Evolutionary conservation across 2,113 vertebrate species (phyloP), one percentile per base, ranked within the genome.

Genomic region (Eidolon helvum): DNA sequence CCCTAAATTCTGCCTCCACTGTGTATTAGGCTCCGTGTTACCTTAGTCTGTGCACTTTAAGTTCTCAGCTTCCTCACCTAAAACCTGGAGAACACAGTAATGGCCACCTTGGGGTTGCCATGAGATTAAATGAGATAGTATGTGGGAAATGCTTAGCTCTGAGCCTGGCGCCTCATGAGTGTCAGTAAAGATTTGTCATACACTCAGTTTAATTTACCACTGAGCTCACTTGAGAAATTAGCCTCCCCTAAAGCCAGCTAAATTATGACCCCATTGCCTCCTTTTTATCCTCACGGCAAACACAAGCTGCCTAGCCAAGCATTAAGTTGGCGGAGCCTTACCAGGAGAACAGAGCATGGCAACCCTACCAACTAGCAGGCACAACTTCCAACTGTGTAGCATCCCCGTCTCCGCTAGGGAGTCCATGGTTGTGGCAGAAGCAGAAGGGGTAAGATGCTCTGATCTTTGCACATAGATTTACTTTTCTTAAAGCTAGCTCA

Each of bases 21-120:
- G 0, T 21, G 26, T 9, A 2, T 19, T 30, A 63, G 55, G 69
- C 33, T n/a, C n/a, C 10, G 1, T 1, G 35, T 24, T 38, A 15
- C 63, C 43, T 55, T 21, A 43, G 59, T 33, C 84, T 57, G 19
- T 14, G 24, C 7, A 71, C 48, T 8, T 57, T 1, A 33, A 55
- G 65, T 26, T 90, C 69, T 91, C 50, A 61, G 69, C 57, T 79
- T 78, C 43, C n/a, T 85, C 57, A 38, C 28, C 45, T n/a, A 8
- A 24, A 75, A 66, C 53, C 48, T 19, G 10, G 28, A 79, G 63
- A 57, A 22, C 11, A 15, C 19, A n/a, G 8, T 28, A 68, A 65
- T 19, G 40, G 26, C 40, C 61, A 43, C 35, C 87, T 75, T 10
- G n/a, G 74, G 7, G 53, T 33, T 55, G 35, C 30, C 15, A 1